phyloP scores from a whole-genome alignment of 1,140 invertebrate species.

The Bombus impatiens region DNA sequence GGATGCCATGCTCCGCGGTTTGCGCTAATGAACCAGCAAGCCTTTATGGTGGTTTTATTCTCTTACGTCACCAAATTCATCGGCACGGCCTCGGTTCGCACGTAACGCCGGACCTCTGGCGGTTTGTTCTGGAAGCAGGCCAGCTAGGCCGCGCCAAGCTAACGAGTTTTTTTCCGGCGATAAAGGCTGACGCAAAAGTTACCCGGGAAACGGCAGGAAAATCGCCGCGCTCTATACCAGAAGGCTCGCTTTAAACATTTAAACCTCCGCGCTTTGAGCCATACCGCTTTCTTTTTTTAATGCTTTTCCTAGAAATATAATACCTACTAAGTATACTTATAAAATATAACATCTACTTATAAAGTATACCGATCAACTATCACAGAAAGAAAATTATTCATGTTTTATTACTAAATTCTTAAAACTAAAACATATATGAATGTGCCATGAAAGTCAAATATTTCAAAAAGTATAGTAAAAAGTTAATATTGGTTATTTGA shows the following conservation, averaged over 20 bases:
- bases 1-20: slow-evolving; percentile 59
- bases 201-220: slow-evolving; percentile 35
- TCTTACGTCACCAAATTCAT: slow-evolving; percentile 75
- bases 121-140: slow-evolving; percentile 53
- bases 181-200: slow-evolving; percentile 58
- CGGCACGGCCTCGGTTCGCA: slow-evolving; percentile 50
- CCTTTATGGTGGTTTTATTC: slow-evolving; percentile 76
- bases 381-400: not conserved
- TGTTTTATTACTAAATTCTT: not conserved
- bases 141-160: slow-evolving; percentile 48
- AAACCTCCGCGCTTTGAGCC: not conserved
- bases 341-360: not conserved
- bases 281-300: not conserved
- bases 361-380: not conserved
- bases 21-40: slow-evolving; percentile 74
- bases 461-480: not conserved
- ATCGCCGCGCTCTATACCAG: slow-evolving; percentile 1
- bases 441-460: not conserved
- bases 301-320: too few relatives aligned
- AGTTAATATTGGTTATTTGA: not conserved
- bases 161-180: slow-evolving; percentile 59
- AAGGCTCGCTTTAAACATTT: not conserved
- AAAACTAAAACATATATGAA: not conserved
- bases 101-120: slow-evolving; percentile 63
- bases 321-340: not conserved